Conservation (phyloP, 2,113 vertebrate species). For the Brachirus orientalis region DNA sequence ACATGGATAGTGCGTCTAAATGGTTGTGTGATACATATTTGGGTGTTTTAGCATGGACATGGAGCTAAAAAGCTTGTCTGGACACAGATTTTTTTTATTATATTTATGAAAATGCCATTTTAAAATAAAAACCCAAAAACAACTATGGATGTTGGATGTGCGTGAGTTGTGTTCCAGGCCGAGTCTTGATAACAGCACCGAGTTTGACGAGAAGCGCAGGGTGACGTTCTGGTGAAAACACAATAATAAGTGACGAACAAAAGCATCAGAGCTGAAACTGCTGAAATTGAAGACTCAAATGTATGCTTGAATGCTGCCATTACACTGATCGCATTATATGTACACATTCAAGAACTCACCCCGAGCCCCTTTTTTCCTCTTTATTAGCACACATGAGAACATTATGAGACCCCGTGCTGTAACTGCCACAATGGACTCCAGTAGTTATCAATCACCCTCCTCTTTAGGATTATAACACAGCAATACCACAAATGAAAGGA, state of each 20-base stretch:
- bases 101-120: too few relatives aligned
- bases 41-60: too few relatives aligned
- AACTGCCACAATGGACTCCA: constrained; percentile 9
- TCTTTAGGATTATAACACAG: constrained; percentile 13
- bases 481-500: constrained; percentile 7
- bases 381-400: constrained; percentile 21
- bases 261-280: constrained; percentile 49
- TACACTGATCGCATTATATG: constrained; percentile 49
- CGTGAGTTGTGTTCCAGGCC: too few relatives aligned
- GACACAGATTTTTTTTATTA: too few relatives aligned
- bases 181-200: too few relatives aligned
- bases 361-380: constrained; percentile 10
- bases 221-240: constrained; percentile 45
- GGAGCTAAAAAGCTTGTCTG: too few relatives aligned
- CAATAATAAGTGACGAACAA: constrained; percentile 51
- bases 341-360: constrained; percentile 34
- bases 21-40: too few relatives aligned
- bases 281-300: constrained; percentile 57
- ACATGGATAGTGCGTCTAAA: too few relatives aligned
- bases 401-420: constrained; percentile 10
- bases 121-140: too few relatives aligned
- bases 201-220: constrained; percentile 23
- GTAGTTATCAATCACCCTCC: constrained; percentile 23
- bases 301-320: constrained; percentile 52
- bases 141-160: too few relatives aligned